These are phyloP conservation scores for Phragmatobia fuliginosa DNA, from an alignment of 2,888 invertebrate species.

Conservation along the genomic window DNA sequence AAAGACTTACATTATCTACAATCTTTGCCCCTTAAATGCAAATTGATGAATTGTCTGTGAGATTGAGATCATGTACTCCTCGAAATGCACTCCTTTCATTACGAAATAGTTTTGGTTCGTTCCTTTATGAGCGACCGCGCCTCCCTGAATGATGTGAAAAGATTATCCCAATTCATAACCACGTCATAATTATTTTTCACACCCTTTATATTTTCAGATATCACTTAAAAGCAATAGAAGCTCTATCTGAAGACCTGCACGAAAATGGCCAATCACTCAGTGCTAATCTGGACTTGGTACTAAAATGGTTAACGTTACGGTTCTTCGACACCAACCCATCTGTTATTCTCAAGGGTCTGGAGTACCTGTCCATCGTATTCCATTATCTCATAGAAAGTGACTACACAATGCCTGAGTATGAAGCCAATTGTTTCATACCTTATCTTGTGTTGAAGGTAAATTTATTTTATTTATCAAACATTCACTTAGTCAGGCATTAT, in stretches of 20 bases:
- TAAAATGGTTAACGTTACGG: conserved; percentile 98
- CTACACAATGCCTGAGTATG: conserved; percentile 95
- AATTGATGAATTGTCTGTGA: no score
- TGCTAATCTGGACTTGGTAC: conserved; percentile 96
- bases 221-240: conserved; percentile 98
- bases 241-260: conserved; percentile 93
- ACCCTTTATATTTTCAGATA: conserved; percentile 86
- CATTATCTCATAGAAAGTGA: conserved; percentile 91
- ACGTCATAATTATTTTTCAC: not conserved
- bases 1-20: no score
- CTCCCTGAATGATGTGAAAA: no score
- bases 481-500: no score
- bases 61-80: no score
- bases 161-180: no score
- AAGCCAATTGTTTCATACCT: conserved; percentile 97
- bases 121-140: no score
- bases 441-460: conserved; percentile 96
- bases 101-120: no score
- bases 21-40: no score
- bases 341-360: conserved; percentile 97
- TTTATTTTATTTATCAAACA: not conserved
- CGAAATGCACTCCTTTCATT: no score
- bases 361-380: conserved; percentile 95
- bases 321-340: conserved; percentile 99
- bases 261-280: conserved; percentile 93